A percentile compares a stretch with the other conserved stretches of the same genome.
These are phyloP conservation scores for Eulemur rubriventer DNA, from an alignment of 2,797 vertebrate species.

Conservation along the genomic window DNA sequence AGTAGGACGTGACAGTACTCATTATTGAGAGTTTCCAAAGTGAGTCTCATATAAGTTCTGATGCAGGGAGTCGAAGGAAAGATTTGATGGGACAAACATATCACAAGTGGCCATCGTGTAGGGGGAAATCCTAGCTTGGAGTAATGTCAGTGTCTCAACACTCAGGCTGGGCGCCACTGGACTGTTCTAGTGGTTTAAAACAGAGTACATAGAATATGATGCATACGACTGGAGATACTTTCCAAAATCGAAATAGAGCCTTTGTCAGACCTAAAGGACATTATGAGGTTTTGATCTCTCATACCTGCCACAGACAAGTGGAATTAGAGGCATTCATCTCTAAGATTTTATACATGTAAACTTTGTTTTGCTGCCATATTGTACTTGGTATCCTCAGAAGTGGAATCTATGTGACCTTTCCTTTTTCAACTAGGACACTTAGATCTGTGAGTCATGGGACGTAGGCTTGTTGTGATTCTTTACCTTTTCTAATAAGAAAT, in stretches of 20 bases:
- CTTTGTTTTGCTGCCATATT: constrained; percentile 21
- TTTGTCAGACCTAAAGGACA: background rate
- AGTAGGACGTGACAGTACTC: background rate
- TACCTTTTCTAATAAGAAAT: background rate
- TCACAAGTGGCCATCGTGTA: background rate
- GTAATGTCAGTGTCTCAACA: background rate
- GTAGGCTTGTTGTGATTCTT: background rate
- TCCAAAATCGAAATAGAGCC: background rate
- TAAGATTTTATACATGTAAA: background rate
- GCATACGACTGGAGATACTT: background rate
- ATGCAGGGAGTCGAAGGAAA: background rate
- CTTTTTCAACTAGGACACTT: background rate
- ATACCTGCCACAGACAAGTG: background rate
- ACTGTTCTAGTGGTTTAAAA: background rate
- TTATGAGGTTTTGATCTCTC: background rate
- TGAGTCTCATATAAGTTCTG: background rate
- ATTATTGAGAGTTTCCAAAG: background rate
- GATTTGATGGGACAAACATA: background rate
- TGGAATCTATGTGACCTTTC: background rate
- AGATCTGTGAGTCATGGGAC: background rate
- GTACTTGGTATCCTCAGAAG: background rate
- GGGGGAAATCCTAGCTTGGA: background rate
- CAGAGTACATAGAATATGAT: background rate
- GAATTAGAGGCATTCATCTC: background rate
- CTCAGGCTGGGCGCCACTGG: background rate